Evolutionary conservation across 2,888 invertebrate species (phyloP).

Genomic region (Volucella inanis): DNA sequence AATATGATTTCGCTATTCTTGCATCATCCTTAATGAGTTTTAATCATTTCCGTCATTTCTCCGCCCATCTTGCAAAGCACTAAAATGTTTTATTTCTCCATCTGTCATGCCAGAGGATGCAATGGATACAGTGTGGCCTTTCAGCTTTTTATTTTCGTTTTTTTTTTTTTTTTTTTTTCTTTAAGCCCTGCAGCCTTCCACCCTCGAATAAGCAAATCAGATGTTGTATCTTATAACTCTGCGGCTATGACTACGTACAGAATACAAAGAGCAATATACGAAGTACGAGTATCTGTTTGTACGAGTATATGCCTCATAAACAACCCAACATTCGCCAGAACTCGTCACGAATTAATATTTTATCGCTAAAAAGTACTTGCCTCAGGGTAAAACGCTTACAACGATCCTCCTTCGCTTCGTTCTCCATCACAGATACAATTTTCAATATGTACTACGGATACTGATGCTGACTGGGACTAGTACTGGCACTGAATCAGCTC

Average conservation of each 20-base stretch:
- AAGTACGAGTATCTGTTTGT: neutral
- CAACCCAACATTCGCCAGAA: constrained; percentile 69
- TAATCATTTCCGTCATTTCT: constrained; percentile 71
- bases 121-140: neutral
- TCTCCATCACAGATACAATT: neutral
- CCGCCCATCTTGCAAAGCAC: constrained; percentile 64
- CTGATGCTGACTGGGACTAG: too few species aligned
- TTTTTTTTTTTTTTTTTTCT: too few species aligned
- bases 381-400: constrained; percentile 61
- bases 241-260: neutral
- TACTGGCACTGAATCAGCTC: too few species aligned
- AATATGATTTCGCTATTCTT: constrained; percentile 42
- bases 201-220: constrained; percentile 54
- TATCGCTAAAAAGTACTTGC: constrained; percentile 73
- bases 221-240: constrained; percentile 58
- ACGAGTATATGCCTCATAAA: constrained; percentile 40
- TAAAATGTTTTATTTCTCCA: constrained; percentile 62
- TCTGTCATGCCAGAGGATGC: constrained; percentile 60
- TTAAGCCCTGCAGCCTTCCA: constrained; percentile 14
- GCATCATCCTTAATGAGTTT: constrained; percentile 71
- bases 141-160: neutral
- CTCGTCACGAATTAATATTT: constrained; percentile 75
- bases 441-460: too few species aligned
- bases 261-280: constrained; percentile 42
- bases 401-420: constrained; percentile 38